Base-by-base conservation (phyloP, 2,888 invertebrate species). In the Aelia acuminata region DNA sequence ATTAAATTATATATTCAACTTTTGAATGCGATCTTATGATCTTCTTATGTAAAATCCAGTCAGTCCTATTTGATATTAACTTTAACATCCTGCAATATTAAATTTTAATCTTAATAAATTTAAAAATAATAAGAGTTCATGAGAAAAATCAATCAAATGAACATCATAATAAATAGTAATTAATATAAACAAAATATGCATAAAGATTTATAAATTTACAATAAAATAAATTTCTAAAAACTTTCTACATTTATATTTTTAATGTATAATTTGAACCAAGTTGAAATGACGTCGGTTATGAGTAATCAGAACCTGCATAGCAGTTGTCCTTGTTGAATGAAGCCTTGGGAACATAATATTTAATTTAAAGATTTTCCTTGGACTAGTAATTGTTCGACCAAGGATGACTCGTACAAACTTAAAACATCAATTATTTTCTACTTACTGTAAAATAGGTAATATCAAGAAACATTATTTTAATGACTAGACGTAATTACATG, bases 281-380 rank as follows among this genome's bases (percentile, higher is more conserved):
- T 35, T 70, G 2, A 57, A 57, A 53, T 53, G 53, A 10, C 53
- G 10, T 26, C n/a, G 2, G n/a, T 53, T 11, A 53, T 53, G 11
- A 18, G 20, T 4, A 35, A 31, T 35, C 18, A 70, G 35, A 26
- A 35, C 18, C 18, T 70, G 35, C 15, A 13, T 57, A 26, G 31
- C 35, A 35, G 63, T 31, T 70, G 63, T 70, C 63, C 63, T 70
- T 70, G 63, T 35, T 7, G 10, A 20, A 70, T 7, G 10, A 20
- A 70, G 35, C 63, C 63, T 70, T 70, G 31, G 35, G 63, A 70
- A 35, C 31, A 70, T 35, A 70, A 70, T 70, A 70, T 70, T 70
- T 70, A 35, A 70, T 70, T 31, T 70, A 35, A 18, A 18, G 31
- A 35, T 70, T 70, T 70, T 35, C 63, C 35, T 70, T 70, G 63